Evolutionary conservation across 2,113 vertebrate species (phyloP), one percentile per base, ranked within the genome.

Genomic region (Todiramphus saurophagus): DNA sequence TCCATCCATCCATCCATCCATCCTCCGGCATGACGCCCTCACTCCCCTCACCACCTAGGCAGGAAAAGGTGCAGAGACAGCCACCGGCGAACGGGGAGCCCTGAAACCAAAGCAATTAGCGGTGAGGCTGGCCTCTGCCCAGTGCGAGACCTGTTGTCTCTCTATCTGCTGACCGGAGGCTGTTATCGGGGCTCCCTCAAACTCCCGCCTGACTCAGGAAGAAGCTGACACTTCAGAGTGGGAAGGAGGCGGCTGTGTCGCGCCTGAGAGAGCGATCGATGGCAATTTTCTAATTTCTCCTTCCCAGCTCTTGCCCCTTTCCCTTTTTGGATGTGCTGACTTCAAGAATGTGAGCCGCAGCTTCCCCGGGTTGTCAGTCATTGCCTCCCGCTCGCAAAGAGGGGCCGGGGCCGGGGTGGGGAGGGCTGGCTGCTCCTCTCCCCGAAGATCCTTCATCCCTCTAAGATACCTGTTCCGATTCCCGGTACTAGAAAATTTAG

Each of bases 401-500:
- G 24, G 46, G 43, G 62, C 43, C 17, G 18, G 24, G 27, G 10
- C 44, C 13, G n/a, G 21, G 24, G 9, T 12, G 25, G 46, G 27
- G 44, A 27, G 44, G 27, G 60, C 39, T 44, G 53, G 12, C 24
- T 69, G 12, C 63, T 86, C 43, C 43, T 25, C 31, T 69, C 39
- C 53, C 33, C 33, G 4, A 41, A n/a, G 60, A 21, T 81, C 25
- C 63, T 31, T 25, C 74, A 48, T 41, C 51, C 46, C 93, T 81
- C 30, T 28, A 24, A 81, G 81, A 51, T 77, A 44, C 67, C 56
- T 21, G 3, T 83, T 94, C 88, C 64, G 3, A 73, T 56, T 77
- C 72, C 82, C 51, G 10, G 44, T 67, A 80, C 83, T 58, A 70
- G 83, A 82, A 96, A 87, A 82, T 96, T 81, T 80, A 87, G 91